Base-by-base conservation (phyloP, 2,888 invertebrate species). In the Eulithis testata region DNA sequence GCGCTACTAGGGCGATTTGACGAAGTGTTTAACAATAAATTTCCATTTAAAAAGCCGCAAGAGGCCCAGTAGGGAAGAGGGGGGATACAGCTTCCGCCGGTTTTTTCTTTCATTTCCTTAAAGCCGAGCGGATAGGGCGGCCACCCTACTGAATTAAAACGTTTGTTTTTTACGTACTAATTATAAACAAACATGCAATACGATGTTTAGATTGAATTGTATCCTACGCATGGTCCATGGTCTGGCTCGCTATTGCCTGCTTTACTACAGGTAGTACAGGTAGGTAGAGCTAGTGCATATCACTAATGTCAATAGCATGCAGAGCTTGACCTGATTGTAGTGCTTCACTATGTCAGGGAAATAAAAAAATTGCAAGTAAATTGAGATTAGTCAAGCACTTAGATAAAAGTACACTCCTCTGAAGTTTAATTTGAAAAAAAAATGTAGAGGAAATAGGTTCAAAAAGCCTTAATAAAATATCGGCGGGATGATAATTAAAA, bases 21-120 rank as follows among this genome's bases (percentile, higher is more conserved):
- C 90, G 90, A 89, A 92, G 91, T 92, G 91, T 90, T 91, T 88
- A 89, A 91, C 91, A 91, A 93, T 92, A 92, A 91, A 93, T 93
- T 91, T 92, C 91, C 91, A 91, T 92, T 92, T 93, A 92, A 91
- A 92, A 91, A 90, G 90, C 91, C 90, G 82, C 90, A 90, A 90
- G 87, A 87, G 74, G 78, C 71, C 70, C 65, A 72, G 63, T 58
- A 71, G 75, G 65, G 66, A 52, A 71, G 77, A 70, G 70, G 79
- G 78, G 84, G 83, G 80, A 77, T 74, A 72, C 81, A 83, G 85
- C 87, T 90, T 92, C 91, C 92, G 91, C 81, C 86, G 88, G 90
- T 89, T 93, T 92, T 92, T 93, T 92, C 91, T 88, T 91, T 91
- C 91, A 92, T 92, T 93, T 93, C 92, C 92, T 91, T 82, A 79